These are phyloP conservation scores for Prionailurus bengalensis DNA, from an alignment of 2,113 vertebrate species.

Conservation along the genomic window DNA sequence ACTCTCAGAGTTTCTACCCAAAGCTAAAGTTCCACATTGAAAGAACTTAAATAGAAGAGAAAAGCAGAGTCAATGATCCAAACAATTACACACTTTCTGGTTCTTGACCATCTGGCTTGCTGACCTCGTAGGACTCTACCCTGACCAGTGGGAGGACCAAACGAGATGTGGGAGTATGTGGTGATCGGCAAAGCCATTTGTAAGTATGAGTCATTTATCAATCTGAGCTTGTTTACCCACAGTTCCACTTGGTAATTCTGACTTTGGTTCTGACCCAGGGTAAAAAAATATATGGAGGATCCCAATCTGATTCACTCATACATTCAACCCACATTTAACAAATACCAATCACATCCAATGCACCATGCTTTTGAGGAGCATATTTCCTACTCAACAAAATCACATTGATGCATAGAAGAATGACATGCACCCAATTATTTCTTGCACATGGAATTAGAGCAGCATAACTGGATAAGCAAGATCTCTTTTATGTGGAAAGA, in stretches of 20 bases:
- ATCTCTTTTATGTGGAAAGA: not conserved
- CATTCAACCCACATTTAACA: slow-evolving; percentile 9
- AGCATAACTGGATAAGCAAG: not conserved
- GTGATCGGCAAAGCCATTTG: slow-evolving; percentile 40
- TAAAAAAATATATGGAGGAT: not conserved
- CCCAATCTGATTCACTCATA: not conserved
- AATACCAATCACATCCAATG: not conserved
- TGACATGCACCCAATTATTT: not conserved
- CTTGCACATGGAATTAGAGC: not conserved
- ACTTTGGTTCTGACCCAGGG: not conserved
- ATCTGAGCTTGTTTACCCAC: not conserved
- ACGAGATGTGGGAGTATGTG: not conserved
- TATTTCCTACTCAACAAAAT: not conserved
- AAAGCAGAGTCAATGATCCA: slow-evolving; percentile 58
- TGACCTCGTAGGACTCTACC: slow-evolving; percentile 47
- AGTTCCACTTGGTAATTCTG: slow-evolving; percentile 39
- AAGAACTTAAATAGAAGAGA: slow-evolving; percentile 21
- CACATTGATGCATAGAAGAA: slow-evolving; percentile 18
- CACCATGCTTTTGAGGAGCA: not conserved
- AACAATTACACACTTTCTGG: slow-evolving; percentile 3
- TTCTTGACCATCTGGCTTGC: slow-evolving; percentile 52
- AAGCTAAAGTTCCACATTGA: not conserved
- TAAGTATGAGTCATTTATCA: slow-evolving; percentile 64
- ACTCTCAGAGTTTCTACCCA: not conserved
- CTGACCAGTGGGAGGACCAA: not conserved